phyloP scores from a whole-genome alignment of 2,797 vertebrate species.

The Stomatorhinus walkeri region DNA sequence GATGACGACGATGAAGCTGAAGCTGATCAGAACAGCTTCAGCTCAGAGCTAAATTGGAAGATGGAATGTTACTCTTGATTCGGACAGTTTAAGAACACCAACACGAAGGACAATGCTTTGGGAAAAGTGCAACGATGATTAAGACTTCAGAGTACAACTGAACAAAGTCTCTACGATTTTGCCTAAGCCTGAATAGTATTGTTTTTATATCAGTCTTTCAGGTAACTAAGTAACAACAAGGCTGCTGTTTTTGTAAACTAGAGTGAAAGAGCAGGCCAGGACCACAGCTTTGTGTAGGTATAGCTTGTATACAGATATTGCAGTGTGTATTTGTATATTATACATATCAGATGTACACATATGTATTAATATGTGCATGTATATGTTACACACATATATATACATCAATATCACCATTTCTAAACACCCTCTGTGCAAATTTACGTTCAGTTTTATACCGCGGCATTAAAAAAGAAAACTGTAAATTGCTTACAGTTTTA shows the following conservation, averaged over 20 bases:
- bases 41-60: background rate
- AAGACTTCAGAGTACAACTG: slow-evolving; percentile 16
- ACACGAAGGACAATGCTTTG: slow-evolving; percentile 10
- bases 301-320: background rate
- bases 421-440: slow-evolving; percentile 69
- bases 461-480: slow-evolving; percentile 62
- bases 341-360: slow-evolving; percentile 12
- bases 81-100: background rate
- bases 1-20: background rate
- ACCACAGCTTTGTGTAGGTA: slow-evolving; percentile 39
- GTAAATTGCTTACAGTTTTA: slow-evolving; percentile 29
- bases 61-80: slow-evolving; percentile 33
- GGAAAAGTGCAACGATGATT: slow-evolving; percentile 23
- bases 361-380: slow-evolving; percentile 18
- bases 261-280: slow-evolving; percentile 23
- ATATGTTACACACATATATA: slow-evolving; percentile 20
- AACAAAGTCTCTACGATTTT: background rate
- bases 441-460: slow-evolving; percentile 73
- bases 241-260: slow-evolving; percentile 17
- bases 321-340: slow-evolving; percentile 10
- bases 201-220: background rate
- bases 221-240: slow-evolving; percentile 10
- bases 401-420: slow-evolving; percentile 26
- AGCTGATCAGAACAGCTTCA: background rate
- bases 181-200: background rate